Percentiles rank a stretch among this genome's conserved stretches.
Conservation (phyloP, 2,888 invertebrate species). For the Erebia palarica region DNA sequence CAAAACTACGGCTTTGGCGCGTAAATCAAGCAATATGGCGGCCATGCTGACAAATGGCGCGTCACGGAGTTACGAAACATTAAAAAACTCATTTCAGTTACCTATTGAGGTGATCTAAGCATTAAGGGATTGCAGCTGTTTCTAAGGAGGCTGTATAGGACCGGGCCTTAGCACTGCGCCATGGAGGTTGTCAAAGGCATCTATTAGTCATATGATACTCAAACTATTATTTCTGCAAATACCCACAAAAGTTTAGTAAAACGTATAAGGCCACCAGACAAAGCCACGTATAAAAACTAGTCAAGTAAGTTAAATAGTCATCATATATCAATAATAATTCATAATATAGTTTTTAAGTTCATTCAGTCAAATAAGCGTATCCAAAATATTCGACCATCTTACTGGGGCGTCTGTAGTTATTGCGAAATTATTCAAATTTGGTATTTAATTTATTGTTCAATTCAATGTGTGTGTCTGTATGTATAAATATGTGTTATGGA, state of each 20-base stretch:
- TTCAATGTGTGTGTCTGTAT: slow-evolving; percentile 36
- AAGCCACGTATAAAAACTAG: too few species aligned
- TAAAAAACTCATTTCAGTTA: background rate
- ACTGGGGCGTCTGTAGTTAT: slow-evolving; percentile 28
- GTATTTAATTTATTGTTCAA: slow-evolving; percentile 41
- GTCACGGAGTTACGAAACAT: slow-evolving; percentile 22
- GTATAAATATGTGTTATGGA: slow-evolving; percentile 36
- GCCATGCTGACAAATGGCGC: slow-evolving; percentile 39
- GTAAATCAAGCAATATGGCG: slow-evolving; percentile 39
- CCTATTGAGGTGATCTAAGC: background rate
- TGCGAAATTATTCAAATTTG: slow-evolving; percentile 44
- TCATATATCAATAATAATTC: background rate
- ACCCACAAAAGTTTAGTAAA: too few species aligned
- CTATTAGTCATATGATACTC: too few species aligned
- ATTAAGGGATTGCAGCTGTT: background rate
- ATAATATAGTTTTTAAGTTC: background rate
- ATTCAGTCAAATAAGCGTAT: slow-evolving; percentile 5
- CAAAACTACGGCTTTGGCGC: slow-evolving; percentile 39
- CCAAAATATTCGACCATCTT: slow-evolving; percentile 30
- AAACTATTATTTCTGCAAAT: too few species aligned
- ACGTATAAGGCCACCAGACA: too few species aligned
- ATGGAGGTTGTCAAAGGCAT: too few species aligned
- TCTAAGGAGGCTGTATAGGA: background rate
- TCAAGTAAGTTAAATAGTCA: too few species aligned
- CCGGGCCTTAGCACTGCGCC: background rate